A percentile compares a stretch with the other conserved stretches of the same genome.
phyloP scores from a whole-genome alignment of 2,888 invertebrate genomes.

The Nowickia ferox region DNA sequence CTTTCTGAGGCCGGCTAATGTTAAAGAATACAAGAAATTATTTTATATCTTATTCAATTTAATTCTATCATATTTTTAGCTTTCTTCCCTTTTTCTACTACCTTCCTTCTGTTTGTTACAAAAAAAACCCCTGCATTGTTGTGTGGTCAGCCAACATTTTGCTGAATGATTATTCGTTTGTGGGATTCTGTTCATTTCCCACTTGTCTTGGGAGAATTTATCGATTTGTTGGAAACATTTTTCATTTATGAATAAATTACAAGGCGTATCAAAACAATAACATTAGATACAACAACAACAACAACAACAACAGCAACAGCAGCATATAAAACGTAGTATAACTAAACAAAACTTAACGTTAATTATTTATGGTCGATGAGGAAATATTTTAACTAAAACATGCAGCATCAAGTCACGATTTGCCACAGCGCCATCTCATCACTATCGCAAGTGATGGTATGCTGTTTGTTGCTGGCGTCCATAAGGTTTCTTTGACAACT shows the following conservation, averaged over 20 bases:
- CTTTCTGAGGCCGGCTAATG: too few relatives aligned
- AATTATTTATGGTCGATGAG: slow-evolving; percentile 64
- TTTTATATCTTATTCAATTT: too few relatives aligned
- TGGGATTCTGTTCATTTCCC: not conserved
- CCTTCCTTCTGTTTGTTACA: not conserved
- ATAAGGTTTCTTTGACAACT: not conserved
- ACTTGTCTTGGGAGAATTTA: slow-evolving; percentile 61
- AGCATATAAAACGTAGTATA: not conserved
- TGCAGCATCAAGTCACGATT: slow-evolving; percentile 69
- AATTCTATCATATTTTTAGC: too few relatives aligned
- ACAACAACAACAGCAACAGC: slow-evolving; percentile 24
- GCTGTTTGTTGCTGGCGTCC: not conserved
- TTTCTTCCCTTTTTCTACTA: too few relatives aligned
- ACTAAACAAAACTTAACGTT: slow-evolving; percentile 54
- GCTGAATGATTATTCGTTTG: not conserved
- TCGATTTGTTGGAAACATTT: slow-evolving; percentile 68
- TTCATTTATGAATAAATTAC: slow-evolving; percentile 69
- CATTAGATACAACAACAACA: slow-evolving; percentile 42
- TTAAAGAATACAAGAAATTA: too few relatives aligned
- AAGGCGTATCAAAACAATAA: slow-evolving; percentile 54
- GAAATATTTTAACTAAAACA: slow-evolving; percentile 64
- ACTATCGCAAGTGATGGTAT: slow-evolving; percentile 41
- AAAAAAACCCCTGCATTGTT: not conserved
- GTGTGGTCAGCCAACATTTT: not conserved
- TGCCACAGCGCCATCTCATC: slow-evolving; percentile 67